These are phyloP conservation scores for Streptopelia turtur DNA, from an alignment of 2,797 vertebrate species.

Conservation along the genomic window DNA sequence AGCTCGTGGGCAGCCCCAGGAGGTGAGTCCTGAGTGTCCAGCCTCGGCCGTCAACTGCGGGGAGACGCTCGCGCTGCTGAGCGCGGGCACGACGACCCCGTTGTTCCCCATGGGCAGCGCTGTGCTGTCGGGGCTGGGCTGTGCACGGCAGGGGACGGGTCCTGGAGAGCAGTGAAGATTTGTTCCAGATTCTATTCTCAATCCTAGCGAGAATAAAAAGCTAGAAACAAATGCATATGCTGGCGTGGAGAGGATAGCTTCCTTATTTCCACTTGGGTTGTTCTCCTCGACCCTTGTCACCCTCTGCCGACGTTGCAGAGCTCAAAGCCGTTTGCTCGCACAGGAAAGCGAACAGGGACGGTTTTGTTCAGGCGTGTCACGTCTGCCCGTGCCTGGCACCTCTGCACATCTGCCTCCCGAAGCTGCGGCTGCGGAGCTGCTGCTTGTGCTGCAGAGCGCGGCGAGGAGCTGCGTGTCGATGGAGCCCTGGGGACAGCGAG, in stretches of 20 bases:
- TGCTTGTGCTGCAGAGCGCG: background rate
- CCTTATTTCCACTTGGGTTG: accelerated
- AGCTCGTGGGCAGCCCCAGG: background rate
- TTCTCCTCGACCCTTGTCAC: background rate
- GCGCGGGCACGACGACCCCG: background rate
- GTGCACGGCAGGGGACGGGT: accelerated
- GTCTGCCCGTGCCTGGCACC: background rate
- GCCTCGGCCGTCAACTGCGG: accelerated
- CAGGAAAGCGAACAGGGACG: background rate
- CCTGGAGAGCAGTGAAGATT: background rate
- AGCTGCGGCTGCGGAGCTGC: background rate
- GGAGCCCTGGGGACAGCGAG: background rate
- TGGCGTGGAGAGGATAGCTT: accelerated
- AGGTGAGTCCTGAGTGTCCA: background rate
- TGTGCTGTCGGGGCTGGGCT: accelerated
- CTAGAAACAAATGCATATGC: background rate
- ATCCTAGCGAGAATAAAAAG: background rate
- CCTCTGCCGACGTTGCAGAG: background rate
- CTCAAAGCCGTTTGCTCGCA: accelerated
- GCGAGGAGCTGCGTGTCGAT: background rate
- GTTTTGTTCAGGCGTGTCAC: background rate
- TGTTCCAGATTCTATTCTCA: background rate
- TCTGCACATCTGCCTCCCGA: accelerated
- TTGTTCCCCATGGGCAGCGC: background rate
- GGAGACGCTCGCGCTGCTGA: accelerated